Evolutionary conservation across 2,888 invertebrate species (phyloP), one percentile per base, ranked within the genome.

Genomic region (Cactoblastis cactorum): DNA sequence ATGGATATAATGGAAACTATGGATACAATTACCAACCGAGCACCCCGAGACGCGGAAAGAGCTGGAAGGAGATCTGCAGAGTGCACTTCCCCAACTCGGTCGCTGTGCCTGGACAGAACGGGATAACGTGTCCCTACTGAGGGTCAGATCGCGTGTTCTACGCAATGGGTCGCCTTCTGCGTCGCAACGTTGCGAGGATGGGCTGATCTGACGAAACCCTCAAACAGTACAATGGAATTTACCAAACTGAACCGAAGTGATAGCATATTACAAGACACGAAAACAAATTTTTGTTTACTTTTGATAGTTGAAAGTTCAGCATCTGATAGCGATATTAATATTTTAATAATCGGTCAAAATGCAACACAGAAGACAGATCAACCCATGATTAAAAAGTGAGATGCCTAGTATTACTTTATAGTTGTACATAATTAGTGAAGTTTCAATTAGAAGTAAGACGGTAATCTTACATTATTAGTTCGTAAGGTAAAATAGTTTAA

Each of bases 21-120:
- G 66, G 67, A 15, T 72, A 75, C 24, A 70, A 65, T 49, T 59
- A 56, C 6, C 68, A 60, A 4, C 71, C 76, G 50, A 60, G 67
- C 47, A 63, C 73, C 9, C 62, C 75, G 56, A 67, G 80, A 65
- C 63, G 91, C 2, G 80, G 75, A 32, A 91, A 92, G 62, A 90
- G 93, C 1, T 95, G 92, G 79, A 93, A 92, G 67, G 92, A 93
- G 47, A 92, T 95, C 57, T 95, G 95, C 69, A 89, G 92, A 51
- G 92, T 94, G 5, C 91, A 94, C 58, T 92, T 82, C 90, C 94
- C 63, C 82, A 91, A 76, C 65, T 91, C 93, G 0, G 65, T 68
- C 22, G 77, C 77, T 2, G 63, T 71, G 34, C 94, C 62, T 80
- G 92, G 78, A 55, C 90, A 92, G 0, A 90, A 91, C 0, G 92